These are phyloP conservation scores for Ptychadena robeensis DNA, from an alignment of 2,797 vertebrate genomes.

Conservation along the genomic window DNA sequence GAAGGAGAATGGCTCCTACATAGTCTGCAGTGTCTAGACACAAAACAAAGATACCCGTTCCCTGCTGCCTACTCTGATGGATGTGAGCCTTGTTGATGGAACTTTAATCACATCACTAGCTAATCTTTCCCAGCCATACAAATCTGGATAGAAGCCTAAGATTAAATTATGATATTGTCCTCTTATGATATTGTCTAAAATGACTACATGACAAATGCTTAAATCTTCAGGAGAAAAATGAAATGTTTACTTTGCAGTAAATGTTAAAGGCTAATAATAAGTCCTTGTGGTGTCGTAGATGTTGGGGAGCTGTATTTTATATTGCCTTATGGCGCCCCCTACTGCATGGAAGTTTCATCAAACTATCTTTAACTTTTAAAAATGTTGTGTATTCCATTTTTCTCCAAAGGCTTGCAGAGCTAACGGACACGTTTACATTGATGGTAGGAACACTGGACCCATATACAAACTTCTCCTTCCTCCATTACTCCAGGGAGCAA, in stretches of 20 bases:
- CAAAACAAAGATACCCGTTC: background rate
- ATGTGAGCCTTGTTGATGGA: slow-evolving; percentile 5
- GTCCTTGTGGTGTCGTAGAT: background rate
- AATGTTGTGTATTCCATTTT: no score
- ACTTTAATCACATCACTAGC: background rate
- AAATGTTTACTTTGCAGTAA: background rate
- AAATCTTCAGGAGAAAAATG: background rate
- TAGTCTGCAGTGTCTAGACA: background rate
- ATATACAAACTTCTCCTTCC: no score
- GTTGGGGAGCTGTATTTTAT: background rate
- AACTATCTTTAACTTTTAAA: background rate
- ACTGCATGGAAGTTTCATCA: background rate
- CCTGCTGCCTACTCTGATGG: background rate
- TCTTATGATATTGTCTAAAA: background rate
- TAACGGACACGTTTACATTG: no score
- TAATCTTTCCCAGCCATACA: background rate
- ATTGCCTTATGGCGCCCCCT: slow-evolving; percentile 16
- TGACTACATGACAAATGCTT: background rate
- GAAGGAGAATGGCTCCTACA: no score
- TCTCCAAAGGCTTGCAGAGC: no score
- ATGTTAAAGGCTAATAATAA: background rate
- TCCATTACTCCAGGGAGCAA: no score
- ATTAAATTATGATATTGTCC: background rate
- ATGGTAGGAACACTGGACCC: no score
- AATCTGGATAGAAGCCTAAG: background rate